Evolutionary conservation across 2,888 invertebrate species (phyloP).

Genomic region (Lasioglossum morio): DNA sequence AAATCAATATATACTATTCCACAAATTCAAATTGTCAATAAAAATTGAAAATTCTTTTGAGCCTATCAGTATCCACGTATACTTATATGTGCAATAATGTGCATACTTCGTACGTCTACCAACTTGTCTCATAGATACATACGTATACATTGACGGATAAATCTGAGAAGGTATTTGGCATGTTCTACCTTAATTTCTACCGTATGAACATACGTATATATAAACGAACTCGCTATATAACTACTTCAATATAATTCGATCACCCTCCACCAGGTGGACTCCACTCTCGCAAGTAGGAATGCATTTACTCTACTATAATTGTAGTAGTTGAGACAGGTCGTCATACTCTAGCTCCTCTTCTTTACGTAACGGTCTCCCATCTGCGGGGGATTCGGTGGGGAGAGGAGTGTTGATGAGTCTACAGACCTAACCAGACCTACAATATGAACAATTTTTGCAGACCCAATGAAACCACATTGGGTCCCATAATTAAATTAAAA

Average conservation of each 20-base stretch:
- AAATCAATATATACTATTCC: not conserved
- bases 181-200: not conserved
- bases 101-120: not conserved
- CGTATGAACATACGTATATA: not conserved
- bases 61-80: no score
- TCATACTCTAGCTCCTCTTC: not conserved
- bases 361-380: not conserved
- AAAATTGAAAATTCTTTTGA: not conserved
- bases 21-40: not conserved
- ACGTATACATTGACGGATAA: not conserved
- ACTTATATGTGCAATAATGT: no score
- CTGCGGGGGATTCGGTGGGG: not conserved
- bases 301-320: not conserved
- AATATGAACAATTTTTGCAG: constrained; percentile 2
- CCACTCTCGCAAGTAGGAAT: constrained; percentile 4
- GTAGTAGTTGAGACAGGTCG: not conserved
- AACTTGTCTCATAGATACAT: not conserved
- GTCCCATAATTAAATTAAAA: not conserved
- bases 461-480: not conserved
- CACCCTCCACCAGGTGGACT: not conserved
- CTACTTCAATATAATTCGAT: constrained; percentile 8
- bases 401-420: constrained; percentile 21
- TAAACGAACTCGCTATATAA: not conserved
- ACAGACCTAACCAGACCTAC: constrained; percentile 4
- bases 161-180: not conserved